phyloP scores from a whole-genome alignment of 2,113 vertebrate species.

The Hippocampus mohnikei region DNA sequence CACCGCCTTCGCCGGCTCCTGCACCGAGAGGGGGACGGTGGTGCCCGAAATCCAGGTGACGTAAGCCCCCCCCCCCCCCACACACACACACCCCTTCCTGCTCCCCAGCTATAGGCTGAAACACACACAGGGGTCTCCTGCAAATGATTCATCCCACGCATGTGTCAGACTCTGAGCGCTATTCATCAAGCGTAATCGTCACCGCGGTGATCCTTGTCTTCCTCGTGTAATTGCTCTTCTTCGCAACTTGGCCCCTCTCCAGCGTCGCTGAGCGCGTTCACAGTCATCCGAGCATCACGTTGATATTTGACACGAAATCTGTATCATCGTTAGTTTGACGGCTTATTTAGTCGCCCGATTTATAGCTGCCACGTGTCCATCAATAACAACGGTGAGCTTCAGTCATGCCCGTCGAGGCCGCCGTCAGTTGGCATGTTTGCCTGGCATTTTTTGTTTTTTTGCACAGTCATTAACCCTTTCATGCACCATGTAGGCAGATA shows the following conservation, averaged over 20 bases:
- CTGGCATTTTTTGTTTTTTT: too few species aligned
- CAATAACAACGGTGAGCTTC: not conserved
- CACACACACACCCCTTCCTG: not conserved
- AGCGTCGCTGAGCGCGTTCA: constrained; percentile 22
- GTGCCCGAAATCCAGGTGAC: constrained; percentile 95
- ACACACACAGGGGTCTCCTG: constrained; percentile 3
- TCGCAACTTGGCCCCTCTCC: constrained; percentile 51
- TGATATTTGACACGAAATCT: not conserved
- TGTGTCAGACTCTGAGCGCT: constrained; percentile 36
- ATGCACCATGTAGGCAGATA: too few species aligned
- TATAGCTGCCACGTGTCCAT: not conserved
- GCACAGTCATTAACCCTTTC: too few species aligned
- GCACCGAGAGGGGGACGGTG: constrained; percentile 82
- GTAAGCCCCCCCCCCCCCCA: not conserved
- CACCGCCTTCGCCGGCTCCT: constrained; percentile 89
- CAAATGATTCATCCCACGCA: constrained; percentile 47
- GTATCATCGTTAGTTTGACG: not conserved
- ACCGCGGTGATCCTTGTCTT: constrained; percentile 58
- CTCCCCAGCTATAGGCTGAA: not conserved
- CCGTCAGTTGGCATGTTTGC: too few species aligned
- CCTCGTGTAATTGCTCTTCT: constrained; percentile 59
- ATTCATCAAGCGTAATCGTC: constrained; percentile 52
- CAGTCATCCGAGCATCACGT: not conserved
- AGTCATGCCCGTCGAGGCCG: too few species aligned
- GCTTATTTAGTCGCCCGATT: not conserved